Conservation (phyloP, 2,888 invertebrate species). For the Agrotis clavis region DNA sequence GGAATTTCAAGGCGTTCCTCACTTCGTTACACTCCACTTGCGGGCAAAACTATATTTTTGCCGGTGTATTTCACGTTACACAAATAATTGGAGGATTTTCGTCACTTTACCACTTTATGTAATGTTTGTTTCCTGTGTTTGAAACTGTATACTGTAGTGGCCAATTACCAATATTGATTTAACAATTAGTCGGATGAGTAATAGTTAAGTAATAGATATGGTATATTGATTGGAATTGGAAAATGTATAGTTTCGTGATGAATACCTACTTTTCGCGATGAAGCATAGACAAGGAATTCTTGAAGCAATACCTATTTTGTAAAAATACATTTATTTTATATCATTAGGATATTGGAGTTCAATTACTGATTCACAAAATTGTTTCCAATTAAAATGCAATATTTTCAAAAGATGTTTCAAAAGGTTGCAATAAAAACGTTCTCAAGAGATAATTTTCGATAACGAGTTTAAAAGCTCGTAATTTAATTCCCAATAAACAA, state of each 20-base stretch:
- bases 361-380: too few species aligned
- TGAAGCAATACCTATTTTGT: too few species aligned
- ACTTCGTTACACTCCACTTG: constrained; percentile 74
- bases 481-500: too few species aligned
- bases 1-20: constrained; percentile 59
- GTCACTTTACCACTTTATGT: constrained; percentile 60
- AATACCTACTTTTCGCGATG: too few species aligned
- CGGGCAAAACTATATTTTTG: constrained; percentile 62
- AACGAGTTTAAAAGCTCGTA: too few species aligned
- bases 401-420: too few species aligned
- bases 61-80: constrained; percentile 63
- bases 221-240: constrained; percentile 2
- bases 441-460: too few species aligned
- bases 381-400: too few species aligned
- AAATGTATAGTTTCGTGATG: background rate
- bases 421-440: too few species aligned
- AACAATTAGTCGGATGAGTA: constrained; percentile 32
- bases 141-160: constrained; percentile 39
- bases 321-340: too few species aligned
- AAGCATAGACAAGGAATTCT: too few species aligned
- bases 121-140: constrained; percentile 55
- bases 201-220: constrained; percentile 12
- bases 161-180: constrained; percentile 45
- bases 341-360: too few species aligned
- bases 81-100: constrained; percentile 70